Conservation (phyloP, 1,140 invertebrate species). For the Aphaenogaster floridana region DNA sequence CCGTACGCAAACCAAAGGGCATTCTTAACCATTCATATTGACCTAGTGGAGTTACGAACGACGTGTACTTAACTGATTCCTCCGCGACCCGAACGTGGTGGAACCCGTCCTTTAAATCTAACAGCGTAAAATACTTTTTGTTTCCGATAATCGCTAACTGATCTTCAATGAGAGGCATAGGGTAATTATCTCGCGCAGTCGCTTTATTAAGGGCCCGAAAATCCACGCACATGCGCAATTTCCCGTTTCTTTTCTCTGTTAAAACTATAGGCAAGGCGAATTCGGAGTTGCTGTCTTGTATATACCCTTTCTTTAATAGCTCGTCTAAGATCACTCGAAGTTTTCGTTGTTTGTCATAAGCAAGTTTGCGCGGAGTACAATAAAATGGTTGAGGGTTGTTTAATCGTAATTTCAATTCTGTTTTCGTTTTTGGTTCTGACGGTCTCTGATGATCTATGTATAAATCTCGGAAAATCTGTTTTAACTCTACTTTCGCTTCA, state of each 20-base stretch:
- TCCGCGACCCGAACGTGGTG: too few relatives aligned
- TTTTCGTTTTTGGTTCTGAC: slow-evolving; percentile 17
- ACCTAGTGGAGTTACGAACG: too few relatives aligned
- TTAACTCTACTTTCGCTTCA: background rate
- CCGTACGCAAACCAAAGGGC: too few relatives aligned
- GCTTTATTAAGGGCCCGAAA: background rate
- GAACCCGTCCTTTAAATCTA: background rate
- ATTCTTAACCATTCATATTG: too few relatives aligned
- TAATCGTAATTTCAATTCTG: slow-evolving; percentile 66
- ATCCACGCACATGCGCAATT: slow-evolving; percentile 23
- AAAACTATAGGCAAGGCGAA: slow-evolving; percentile 76
- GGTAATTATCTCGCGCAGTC: background rate
- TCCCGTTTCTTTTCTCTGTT: slow-evolving; percentile 67
- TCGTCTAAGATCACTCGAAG: slow-evolving; percentile 79
- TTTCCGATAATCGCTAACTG: background rate
- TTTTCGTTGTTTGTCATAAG: slow-evolving; percentile 68
- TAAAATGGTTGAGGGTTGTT: slow-evolving; percentile 77
- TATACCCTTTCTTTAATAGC: slow-evolving; percentile 77
- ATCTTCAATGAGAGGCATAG: slow-evolving; percentile 50
- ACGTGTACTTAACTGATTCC: too few relatives aligned
- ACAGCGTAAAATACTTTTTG: background rate
- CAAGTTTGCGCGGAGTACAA: slow-evolving; percentile 75
- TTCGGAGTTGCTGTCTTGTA: slow-evolving; percentile 77
- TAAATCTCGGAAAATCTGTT: background rate
- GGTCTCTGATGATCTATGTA: slow-evolving; percentile 37